phyloP scores from a whole-genome alignment of 1,140 invertebrate genomes.

The Pinna nobilis region DNA sequence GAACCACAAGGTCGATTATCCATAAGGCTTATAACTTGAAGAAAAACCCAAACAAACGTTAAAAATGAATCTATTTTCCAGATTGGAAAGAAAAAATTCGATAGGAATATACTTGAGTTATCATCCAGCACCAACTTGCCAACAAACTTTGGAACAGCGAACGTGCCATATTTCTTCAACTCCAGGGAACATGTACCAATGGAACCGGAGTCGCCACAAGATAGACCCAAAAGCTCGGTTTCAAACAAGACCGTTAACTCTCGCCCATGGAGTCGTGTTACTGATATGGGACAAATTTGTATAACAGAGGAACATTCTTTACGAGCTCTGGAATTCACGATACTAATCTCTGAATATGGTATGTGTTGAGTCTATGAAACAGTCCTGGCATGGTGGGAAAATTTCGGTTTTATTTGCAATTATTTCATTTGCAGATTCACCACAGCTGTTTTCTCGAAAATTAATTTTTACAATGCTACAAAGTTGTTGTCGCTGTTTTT shows the following conservation, averaged over 20 bases:
- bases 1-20: no score
- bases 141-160: not conserved
- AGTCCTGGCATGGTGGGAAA: no score
- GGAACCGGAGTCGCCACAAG: not conserved
- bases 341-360: slow-evolving; percentile 50
- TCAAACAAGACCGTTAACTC: not conserved
- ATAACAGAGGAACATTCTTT: slow-evolving; percentile 45
- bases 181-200: not conserved
- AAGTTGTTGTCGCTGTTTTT: no score
- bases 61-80: not conserved
- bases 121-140: not conserved
- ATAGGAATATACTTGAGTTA: slow-evolving; percentile 28
- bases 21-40: no score
- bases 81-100: slow-evolving; percentile 7
- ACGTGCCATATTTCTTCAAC: slow-evolving; percentile 42
- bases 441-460: no score
- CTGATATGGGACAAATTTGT: not conserved
- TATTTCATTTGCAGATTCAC: no score
- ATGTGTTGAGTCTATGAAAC: no score
- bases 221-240: not conserved
- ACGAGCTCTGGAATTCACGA: slow-evolving; percentile 45
- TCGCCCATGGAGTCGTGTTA: slow-evolving; percentile 20
- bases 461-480: no score
- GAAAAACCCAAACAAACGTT: no score
- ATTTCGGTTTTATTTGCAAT: no score